Base-by-base conservation (phyloP, 1,140 invertebrate genomes). In the Trypoxylus dichotomus region DNA sequence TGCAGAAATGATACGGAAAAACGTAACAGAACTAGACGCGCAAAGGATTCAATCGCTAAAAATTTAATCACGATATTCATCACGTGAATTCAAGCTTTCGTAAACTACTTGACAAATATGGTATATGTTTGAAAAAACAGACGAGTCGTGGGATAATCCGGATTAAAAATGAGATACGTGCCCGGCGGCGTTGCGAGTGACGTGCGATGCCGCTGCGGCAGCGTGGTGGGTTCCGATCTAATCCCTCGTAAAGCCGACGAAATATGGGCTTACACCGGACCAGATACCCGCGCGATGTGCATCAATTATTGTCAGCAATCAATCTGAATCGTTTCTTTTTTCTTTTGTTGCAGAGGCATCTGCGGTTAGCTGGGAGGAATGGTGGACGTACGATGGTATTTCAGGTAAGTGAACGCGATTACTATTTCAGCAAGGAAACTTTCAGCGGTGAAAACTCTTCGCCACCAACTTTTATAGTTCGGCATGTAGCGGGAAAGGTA, bases 311-410 rank as follows among this genome's bases (percentile, higher is more conserved):
- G 79, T 82, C 80, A 79, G 75, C 77, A 77, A 81, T 80, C 81
- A 79, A 81, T 83, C 80, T 76, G 71, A 77, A 60, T n/a, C 37
- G 77, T 32, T 32, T 80, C 76, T 77, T 41, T 79, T 79, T 79
- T 80, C 83, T 85, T 83, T 85, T 86, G 84, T 91, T 89, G 77
- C 89, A 93, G 93, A 89, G 81, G 90, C 91, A 79, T 86, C 89
- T 74, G 90, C 91, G 81, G 93, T 95, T 80, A 95, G 93, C 86
- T 97, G 95, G 95, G 95, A 97, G 85, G 94, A 95, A 89, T 97
- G 95, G 95, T 96, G 95, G 94, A 96, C 94, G 77, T 96, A 96
- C 88, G 94, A 96, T 87, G 95, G 95, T 68, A 96, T 96, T 86
- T 96, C 95, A 87, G 95, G 95, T 96, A 89, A 93, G 90, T 74